Base-by-base conservation (phyloP, 2,113 vertebrate species). In the Sylvia atricapilla region DNA sequence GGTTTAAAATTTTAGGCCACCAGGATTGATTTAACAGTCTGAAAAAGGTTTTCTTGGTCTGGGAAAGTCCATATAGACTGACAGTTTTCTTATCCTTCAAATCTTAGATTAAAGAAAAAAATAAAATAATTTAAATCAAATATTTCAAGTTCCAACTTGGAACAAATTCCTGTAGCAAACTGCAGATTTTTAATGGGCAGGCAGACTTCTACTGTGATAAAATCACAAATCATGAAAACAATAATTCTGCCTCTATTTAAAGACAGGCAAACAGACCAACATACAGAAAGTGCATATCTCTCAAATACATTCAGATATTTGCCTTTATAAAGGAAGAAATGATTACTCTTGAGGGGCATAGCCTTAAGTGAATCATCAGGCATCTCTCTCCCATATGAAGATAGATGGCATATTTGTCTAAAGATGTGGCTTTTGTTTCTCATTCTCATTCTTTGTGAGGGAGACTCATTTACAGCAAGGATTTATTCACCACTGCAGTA, bases 1-100 rank as follows among this genome's bases (percentile, higher is more conserved):
- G 60, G n/a, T 91, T 89, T 82, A 81, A 84, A 94, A 66, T 87
- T 93, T 89, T 56, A 93, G 94, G 77, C 95, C 95, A 96, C 95
- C 90, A 90, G 22, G 88, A 92, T 78, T 78, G 84, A 81, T 89
- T 84, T 90, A 81, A 72, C 25, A 78, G 35, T 39, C 56, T 73
- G 56, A 94, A 13, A 92, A 74, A 74, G 1, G 28, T 85, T 43
- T 60, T 93, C 41, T 78, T 89, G 37, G 18, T 90, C 49, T 84
- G 52, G 23, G 25, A 75, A 72, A 86, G 24, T 92, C 41, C 33
- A 74, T 72, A 37, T 20, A 72, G 43, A 77, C 43, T 59, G 52
- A 41, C 6, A 14, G 31, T 62, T 86, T 67, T 46, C 15, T 78
- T 84, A 83, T 73, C 43, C 33, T 77, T 89, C 43, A 86, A 68